phyloP scores from a whole-genome alignment of 2,797 vertebrate genomes.

The Pseudomugil tenellus region DNA sequence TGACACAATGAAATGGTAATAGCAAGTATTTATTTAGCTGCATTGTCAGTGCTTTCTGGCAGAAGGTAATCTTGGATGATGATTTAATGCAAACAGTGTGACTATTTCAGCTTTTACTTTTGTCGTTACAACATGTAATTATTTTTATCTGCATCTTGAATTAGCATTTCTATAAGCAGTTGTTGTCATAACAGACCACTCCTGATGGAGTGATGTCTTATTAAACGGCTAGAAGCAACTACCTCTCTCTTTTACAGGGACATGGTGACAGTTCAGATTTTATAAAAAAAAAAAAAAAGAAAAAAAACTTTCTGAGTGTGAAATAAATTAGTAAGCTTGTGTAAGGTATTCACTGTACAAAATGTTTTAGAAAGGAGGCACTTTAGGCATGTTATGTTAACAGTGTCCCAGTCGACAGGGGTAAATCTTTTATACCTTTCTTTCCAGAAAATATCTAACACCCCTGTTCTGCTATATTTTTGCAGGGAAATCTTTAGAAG shows the following conservation, averaged over 20 bases:
- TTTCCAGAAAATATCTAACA: neutral
- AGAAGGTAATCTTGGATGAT: neutral
- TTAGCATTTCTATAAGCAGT: slow-evolving; percentile 38
- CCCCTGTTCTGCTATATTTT: neutral
- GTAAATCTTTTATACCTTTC: neutral
- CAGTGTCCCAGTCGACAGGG: neutral
- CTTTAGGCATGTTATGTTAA: neutral
- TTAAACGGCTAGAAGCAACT: slow-evolving; percentile 70
- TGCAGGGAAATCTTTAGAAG: neutral
- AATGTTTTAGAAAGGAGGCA: neutral
- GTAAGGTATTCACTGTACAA: neutral
- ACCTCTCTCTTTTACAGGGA: slow-evolving; percentile 59
- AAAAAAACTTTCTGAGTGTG: slow-evolving; percentile 15
- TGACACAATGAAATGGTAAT: neutral
- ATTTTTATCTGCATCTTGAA: slow-evolving; percentile 11
- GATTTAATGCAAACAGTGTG: neutral
- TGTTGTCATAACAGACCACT: slow-evolving; percentile 70
- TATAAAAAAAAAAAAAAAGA: slow-evolving; percentile 49
- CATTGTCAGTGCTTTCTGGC: neutral
- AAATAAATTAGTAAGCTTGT: slow-evolving; percentile 13
- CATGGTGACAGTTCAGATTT: slow-evolving; percentile 59
- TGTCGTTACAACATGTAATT: neutral
- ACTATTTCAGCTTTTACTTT: slow-evolving; percentile 20
- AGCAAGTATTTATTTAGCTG: neutral
- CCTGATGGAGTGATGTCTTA: slow-evolving; percentile 73